phyloP scores from a whole-genome alignment of 2,797 vertebrate species.

The Austrolebias charrua region DNA sequence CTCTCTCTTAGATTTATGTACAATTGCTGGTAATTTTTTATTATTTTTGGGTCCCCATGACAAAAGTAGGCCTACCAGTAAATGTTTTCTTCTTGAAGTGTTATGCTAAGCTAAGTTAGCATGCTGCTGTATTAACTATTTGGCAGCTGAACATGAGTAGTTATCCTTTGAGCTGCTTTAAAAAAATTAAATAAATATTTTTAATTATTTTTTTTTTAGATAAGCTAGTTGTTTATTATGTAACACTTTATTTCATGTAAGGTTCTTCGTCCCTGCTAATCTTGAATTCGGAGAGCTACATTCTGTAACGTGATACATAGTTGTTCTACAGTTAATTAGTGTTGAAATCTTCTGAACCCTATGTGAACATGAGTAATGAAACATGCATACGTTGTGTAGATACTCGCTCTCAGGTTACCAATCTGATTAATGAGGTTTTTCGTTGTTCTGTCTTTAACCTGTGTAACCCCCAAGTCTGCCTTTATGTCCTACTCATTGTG shows the following conservation, averaged over 20 bases:
- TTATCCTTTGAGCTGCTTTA: too few species aligned
- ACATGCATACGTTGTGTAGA: conserved; percentile 19
- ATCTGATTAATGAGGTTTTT: conserved; percentile 29
- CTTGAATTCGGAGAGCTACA: not conserved
- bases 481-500: conserved; percentile 27
- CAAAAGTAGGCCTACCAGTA: too few species aligned
- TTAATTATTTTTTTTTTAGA: not conserved
- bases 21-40: too few species aligned
- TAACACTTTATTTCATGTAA: not conserved
- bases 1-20: too few species aligned
- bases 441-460: not conserved
- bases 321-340: not conserved
- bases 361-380: conserved; percentile 13
- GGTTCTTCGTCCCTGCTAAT: not conserved
- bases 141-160: not conserved
- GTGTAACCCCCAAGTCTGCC: conserved; percentile 11
- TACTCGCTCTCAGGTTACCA: conserved; percentile 42
- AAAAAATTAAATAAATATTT: too few species aligned
- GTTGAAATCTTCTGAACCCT: conserved; percentile 7
- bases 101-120: conserved; percentile 9
- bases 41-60: too few species aligned
- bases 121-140: not conserved
- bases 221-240: not conserved
- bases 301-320: not conserved
- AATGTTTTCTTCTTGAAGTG: too few species aligned